Evolutionary conservation across 2,888 invertebrate genomes (phyloP).

Genomic region (Hypomecis punctinalis): DNA sequence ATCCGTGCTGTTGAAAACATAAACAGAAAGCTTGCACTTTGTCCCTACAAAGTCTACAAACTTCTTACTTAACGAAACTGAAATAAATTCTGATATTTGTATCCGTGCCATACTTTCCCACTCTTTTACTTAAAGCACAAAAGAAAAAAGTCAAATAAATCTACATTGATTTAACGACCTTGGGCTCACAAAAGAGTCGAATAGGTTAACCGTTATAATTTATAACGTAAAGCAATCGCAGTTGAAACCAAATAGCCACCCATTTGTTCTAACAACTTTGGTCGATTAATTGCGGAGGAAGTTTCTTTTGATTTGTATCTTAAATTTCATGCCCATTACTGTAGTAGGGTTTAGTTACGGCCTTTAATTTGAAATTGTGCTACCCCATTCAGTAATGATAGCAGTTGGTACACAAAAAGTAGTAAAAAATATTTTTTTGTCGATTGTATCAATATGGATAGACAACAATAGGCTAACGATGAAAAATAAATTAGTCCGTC

Average conservation of each 20-base stretch:
- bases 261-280: constrained; percentile 21
- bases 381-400: constrained; percentile 14
- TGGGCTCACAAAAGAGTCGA: constrained; percentile 16
- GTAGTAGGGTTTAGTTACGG: constrained; percentile 22
- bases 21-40: too few relatives aligned
- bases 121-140: constrained; percentile 1
- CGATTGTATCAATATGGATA: too few relatives aligned
- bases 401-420: not conserved
- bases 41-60: not conserved
- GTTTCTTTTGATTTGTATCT: constrained; percentile 25
- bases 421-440: too few relatives aligned
- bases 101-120: constrained; percentile 6
- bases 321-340: constrained; percentile 19
- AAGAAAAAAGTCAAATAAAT: constrained; percentile 24
- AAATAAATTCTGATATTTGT: constrained; percentile 3
- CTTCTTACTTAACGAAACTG: not conserved
- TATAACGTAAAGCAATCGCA: constrained; percentile 31
- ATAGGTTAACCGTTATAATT: constrained; percentile 27
- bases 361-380: constrained; percentile 19
- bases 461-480: too few relatives aligned
- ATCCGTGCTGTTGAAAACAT: too few relatives aligned
- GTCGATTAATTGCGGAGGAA: constrained; percentile 23
- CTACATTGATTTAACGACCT: constrained; percentile 22
- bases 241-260: constrained; percentile 22
- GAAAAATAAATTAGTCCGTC: too few relatives aligned